Evolutionary conservation across 1,140 invertebrate genomes (phyloP).

Genomic region (Vanessa atalanta): DNA sequence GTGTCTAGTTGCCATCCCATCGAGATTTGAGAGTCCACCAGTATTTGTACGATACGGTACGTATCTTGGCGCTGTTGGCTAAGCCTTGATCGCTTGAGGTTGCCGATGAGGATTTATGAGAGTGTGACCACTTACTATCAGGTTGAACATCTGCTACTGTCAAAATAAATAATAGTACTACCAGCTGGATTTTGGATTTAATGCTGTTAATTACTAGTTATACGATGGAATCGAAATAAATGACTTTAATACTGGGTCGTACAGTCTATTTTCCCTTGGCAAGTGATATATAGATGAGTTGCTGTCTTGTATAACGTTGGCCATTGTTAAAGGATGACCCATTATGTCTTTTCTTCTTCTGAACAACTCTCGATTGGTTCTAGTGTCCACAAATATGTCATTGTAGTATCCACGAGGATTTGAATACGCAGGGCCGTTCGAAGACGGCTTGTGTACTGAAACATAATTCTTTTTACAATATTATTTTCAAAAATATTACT

Average conservation of each 20-base stretch:
- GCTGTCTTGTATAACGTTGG: slow-evolving; percentile 68
- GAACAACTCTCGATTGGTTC: slow-evolving; percentile 53
- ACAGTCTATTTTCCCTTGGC: slow-evolving; percentile 63
- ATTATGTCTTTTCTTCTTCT: slow-evolving; percentile 53
- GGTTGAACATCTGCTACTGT: no score
- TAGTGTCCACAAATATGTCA: slow-evolving; percentile 46
- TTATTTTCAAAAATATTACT: neutral
- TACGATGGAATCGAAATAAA: no score
- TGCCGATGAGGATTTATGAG: no score
- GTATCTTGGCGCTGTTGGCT: no score
- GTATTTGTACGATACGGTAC: no score
- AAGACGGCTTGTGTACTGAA: slow-evolving; percentile 59
- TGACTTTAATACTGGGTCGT: slow-evolving; percentile 23
- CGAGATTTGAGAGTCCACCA: no score
- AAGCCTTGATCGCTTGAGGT: no score
- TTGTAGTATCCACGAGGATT: slow-evolving; percentile 56
- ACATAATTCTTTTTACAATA: neutral
- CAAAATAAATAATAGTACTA: no score
- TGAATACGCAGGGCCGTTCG: slow-evolving; percentile 38
- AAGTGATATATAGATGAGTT: slow-evolving; percentile 61
- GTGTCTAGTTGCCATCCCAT: no score
- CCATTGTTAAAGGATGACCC: slow-evolving; percentile 60
- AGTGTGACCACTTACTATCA: no score
- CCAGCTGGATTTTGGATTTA: no score
- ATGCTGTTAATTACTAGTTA: no score